These are phyloP conservation scores for Epirrhoe alternata DNA, from an alignment of 2,888 invertebrate species.

Conservation along the genomic window DNA sequence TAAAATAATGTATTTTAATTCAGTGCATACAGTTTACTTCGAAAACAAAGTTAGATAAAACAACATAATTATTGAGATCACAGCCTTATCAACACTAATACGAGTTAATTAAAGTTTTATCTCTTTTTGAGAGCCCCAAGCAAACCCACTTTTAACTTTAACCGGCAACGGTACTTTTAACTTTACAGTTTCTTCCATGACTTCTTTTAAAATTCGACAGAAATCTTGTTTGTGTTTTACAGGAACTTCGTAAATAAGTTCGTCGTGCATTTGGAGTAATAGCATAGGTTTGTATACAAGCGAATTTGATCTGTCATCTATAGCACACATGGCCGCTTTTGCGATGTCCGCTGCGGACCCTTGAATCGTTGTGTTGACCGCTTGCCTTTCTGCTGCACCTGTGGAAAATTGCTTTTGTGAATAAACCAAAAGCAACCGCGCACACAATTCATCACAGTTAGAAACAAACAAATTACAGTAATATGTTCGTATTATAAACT, in stretches of 20 bases:
- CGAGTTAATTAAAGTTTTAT: slow-evolving; percentile 46
- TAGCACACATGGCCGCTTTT: slow-evolving; percentile 94
- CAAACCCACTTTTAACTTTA: slow-evolving; percentile 91
- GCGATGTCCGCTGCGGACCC: slow-evolving; percentile 98
- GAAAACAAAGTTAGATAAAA: slow-evolving; percentile 9
- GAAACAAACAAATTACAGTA: background rate
- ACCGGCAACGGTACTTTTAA: slow-evolving; percentile 94
- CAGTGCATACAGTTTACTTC: background rate
- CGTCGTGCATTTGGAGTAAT: slow-evolving; percentile 97
- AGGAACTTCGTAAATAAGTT: slow-evolving; percentile 96
- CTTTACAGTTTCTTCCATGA: slow-evolving; percentile 92
- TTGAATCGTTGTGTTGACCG: slow-evolving; percentile 97
- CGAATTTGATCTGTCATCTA: slow-evolving; percentile 84
- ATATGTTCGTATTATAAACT: background rate
- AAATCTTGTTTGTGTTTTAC: slow-evolving; percentile 75
- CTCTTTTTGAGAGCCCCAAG: slow-evolving; percentile 89
- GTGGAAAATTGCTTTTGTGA: slow-evolving; percentile 17
- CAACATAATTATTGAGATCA: slow-evolving; percentile 17
- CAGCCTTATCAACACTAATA: slow-evolving; percentile 5
- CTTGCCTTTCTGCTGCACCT: slow-evolving; percentile 97
- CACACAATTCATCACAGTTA: background rate
- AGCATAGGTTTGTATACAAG: slow-evolving; percentile 84
- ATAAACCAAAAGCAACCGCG: background rate
- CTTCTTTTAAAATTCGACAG: slow-evolving; percentile 87
- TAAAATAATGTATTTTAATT: background rate